Conservation (phyloP, 2,797 vertebrate genomes). For the Sus cebifrons region DNA sequence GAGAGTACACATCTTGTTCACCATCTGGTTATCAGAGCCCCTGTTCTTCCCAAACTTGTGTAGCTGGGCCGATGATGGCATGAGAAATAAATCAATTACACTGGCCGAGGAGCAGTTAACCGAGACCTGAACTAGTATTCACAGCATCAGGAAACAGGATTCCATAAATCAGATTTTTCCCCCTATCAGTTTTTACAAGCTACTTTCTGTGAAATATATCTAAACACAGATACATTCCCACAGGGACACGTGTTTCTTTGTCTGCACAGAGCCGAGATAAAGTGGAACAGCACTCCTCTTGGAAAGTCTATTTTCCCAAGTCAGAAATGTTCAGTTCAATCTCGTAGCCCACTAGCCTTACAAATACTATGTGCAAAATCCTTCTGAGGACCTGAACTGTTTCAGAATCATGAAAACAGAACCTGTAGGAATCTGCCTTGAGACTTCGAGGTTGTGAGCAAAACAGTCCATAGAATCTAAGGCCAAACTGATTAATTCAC, state of each 20-base stretch:
- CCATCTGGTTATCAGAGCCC: constrained; percentile 72
- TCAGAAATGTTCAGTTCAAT: constrained; percentile 33
- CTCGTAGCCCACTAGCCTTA: neutral
- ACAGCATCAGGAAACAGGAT: constrained; percentile 43
- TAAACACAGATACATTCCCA: constrained; percentile 59
- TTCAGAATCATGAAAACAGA: constrained; percentile 45
- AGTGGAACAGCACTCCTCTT: neutral
- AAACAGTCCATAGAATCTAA: neutral
- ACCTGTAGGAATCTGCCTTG: neutral
- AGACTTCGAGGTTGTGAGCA: neutral
- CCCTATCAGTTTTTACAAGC: constrained; percentile 72
- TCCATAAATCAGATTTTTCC: constrained; percentile 75
- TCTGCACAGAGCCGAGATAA: neutral
- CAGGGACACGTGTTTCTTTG: constrained; percentile 44
- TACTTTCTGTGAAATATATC: constrained; percentile 65
- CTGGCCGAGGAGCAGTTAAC: constrained; percentile 59
- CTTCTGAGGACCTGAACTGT: neutral
- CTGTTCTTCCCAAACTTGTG: constrained; percentile 48
- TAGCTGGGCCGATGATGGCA: constrained; percentile 25
- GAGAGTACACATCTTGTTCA: constrained; percentile 53
- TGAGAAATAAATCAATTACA: constrained; percentile 55
- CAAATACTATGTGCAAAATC: neutral
- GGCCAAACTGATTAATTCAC: neutral
- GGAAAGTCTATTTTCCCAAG: constrained; percentile 5
- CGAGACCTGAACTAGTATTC: constrained; percentile 58